Conservation (phyloP, 2,888 invertebrate genomes). For the Ophraella communa region DNA sequence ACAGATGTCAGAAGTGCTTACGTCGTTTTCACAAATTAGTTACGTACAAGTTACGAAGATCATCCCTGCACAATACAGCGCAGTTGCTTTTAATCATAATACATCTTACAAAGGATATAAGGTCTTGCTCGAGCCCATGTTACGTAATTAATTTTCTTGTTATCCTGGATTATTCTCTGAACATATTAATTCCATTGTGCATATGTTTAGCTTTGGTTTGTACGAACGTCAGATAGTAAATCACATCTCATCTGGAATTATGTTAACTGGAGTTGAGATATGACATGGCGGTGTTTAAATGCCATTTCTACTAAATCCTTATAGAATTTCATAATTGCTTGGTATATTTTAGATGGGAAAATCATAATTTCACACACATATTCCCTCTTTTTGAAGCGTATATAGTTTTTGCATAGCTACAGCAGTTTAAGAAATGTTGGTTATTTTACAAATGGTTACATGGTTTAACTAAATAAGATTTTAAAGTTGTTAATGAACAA, state of each 20-base stretch:
- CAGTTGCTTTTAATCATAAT: conserved; percentile 27
- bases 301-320: neutral
- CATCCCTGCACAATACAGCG: conserved; percentile 10
- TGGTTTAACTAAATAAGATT: too few species aligned
- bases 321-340: neutral
- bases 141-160: conserved; percentile 24
- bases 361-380: neutral
- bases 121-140: conserved; percentile 13
- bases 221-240: neutral
- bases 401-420: too few species aligned
- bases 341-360: neutral
- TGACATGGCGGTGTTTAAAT: neutral
- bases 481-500: too few species aligned
- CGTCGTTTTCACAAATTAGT: conserved; percentile 24
- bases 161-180: conserved; percentile 20
- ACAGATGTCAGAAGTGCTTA: conserved; percentile 26
- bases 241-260: neutral
- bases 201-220: conserved; percentile 19
- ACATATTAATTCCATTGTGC: conserved; percentile 26
- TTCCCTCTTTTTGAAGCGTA: too few species aligned
- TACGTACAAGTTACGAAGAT: conserved; percentile 19
- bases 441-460: too few species aligned
- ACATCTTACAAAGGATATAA: conserved; percentile 18
- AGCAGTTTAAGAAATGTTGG: too few species aligned
- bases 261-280: neutral